phyloP scores from a whole-genome alignment of 2,797 vertebrate species.

The Decapterus maruadsi region DNA sequence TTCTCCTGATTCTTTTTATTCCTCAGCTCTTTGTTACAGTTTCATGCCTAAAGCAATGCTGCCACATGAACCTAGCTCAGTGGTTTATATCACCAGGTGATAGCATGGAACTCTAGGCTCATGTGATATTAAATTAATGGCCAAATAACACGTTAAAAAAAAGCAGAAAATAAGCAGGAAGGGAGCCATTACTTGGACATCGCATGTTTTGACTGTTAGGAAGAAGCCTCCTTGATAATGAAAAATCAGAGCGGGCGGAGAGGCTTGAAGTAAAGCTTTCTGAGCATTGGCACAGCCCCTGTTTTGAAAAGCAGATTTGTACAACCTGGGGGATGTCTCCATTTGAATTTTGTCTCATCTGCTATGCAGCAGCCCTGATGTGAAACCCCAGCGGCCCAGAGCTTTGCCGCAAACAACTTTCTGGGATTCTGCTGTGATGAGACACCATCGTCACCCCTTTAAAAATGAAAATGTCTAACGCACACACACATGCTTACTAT shows the following conservation, averaged over 20 bases:
- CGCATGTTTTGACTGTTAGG: neutral
- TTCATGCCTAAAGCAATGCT: constrained; percentile 5
- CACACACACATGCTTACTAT: neutral
- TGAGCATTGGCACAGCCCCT: neutral
- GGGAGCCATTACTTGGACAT: neutral
- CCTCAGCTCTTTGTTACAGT: neutral
- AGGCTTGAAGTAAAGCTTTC: constrained; percentile 4
- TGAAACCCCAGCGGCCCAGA: constrained; percentile 35
- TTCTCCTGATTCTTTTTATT: constrained; percentile 1
- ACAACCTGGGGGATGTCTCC: constrained; percentile 41
- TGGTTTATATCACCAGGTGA: neutral
- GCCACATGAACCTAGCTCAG: neutral
- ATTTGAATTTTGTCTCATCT: constrained; percentile 55
- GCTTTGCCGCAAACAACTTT: constrained; percentile 17
- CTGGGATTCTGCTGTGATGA: constrained; percentile 31
- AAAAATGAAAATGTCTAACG: neutral
- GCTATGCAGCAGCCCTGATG: constrained; percentile 38
- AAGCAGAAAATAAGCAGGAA: neutral
- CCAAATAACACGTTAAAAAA: neutral
- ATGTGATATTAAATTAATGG: neutral
- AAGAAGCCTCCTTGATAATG: neutral
- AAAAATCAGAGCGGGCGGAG: neutral
- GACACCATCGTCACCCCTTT: constrained; percentile 20
- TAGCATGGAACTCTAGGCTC: neutral
- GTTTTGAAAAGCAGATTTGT: constrained; percentile 43